Evolutionary conservation across 2,113 vertebrate species (phyloP).

Genomic region (Sceloporus tristichus): DNA sequence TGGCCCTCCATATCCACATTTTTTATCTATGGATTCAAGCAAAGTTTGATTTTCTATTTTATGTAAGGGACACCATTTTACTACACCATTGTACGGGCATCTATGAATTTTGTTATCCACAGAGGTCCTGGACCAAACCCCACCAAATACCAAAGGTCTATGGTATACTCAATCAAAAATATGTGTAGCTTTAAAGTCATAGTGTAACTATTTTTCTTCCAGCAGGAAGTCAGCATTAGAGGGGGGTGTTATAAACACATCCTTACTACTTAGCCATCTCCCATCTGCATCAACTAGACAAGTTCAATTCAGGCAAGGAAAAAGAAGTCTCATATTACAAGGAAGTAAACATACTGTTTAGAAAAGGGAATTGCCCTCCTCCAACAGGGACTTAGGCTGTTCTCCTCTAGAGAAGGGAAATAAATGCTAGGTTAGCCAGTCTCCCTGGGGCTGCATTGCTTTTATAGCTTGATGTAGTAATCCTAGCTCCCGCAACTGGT

Average conservation of each 20-base stretch:
- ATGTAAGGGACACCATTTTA: no score
- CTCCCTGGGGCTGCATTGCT: background rate
- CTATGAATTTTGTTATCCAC: no score
- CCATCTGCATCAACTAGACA: background rate
- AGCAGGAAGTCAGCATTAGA: background rate
- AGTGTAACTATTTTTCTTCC: background rate
- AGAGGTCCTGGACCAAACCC: no score
- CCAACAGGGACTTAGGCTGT: background rate
- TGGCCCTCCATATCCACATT: no score
- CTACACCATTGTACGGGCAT: no score
- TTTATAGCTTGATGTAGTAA: conserved; percentile 9
- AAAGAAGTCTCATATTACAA: background rate
- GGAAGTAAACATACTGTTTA: background rate
- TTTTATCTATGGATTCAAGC: no score
- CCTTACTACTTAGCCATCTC: background rate
- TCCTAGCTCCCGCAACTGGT: background rate
- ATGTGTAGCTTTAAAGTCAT: background rate
- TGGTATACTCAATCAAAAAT: background rate
- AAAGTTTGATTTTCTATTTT: no score
- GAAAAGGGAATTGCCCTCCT: background rate
- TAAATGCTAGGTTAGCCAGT: background rate
- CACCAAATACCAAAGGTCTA: no score
- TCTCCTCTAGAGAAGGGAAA: background rate
- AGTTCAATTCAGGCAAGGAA: background rate
- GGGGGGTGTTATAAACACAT: background rate